A percentile compares a stretch with the other conserved stretches of the same genome.
phyloP scores from a whole-genome alignment of 2,888 invertebrate genomes.

The Nomada goodeniana region DNA sequence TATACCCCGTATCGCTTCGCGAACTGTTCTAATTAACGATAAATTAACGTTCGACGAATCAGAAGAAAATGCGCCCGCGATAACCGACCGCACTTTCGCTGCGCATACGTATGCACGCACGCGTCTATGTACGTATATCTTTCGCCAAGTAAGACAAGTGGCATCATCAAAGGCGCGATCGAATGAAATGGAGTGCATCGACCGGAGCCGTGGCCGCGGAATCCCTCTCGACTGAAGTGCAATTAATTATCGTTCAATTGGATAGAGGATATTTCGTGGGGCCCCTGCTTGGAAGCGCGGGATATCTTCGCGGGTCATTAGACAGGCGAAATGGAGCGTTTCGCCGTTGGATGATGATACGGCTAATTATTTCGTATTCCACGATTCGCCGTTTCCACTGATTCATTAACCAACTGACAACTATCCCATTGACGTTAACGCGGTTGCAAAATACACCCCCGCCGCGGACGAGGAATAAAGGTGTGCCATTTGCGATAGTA shows the following conservation, averaged over 20 bases:
- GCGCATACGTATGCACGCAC: no score
- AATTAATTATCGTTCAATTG: conserved; percentile 73
- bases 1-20: no score
- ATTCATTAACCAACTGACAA: conserved; percentile 17
- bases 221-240: conserved; percentile 61
- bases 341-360: conserved; percentile 45
- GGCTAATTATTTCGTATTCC: conserved; percentile 59
- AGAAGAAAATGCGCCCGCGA: no score
- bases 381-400: conserved; percentile 7
- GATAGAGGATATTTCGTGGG: conserved; percentile 65
- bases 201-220: conserved; percentile 38
- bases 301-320: conserved; percentile 66
- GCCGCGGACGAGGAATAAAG: not conserved
- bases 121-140: no score
- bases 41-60: not conserved
- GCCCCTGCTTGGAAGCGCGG: conserved; percentile 25
- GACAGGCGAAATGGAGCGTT: conserved; percentile 58
- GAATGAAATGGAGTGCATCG: conserved; percentile 72
- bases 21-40: not conserved
- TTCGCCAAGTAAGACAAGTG: conserved; percentile 7
- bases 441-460: conserved; percentile 10
- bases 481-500: conserved; percentile 5
- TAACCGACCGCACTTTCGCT: no score
- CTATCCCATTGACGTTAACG: not conserved
- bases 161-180: conserved; percentile 49